Percentiles rank a stretch among this genome's conserved stretches.
Evolutionary conservation across 2,113 vertebrate genomes (phyloP).

Genomic region (Herpetotheres cachinnans): DNA sequence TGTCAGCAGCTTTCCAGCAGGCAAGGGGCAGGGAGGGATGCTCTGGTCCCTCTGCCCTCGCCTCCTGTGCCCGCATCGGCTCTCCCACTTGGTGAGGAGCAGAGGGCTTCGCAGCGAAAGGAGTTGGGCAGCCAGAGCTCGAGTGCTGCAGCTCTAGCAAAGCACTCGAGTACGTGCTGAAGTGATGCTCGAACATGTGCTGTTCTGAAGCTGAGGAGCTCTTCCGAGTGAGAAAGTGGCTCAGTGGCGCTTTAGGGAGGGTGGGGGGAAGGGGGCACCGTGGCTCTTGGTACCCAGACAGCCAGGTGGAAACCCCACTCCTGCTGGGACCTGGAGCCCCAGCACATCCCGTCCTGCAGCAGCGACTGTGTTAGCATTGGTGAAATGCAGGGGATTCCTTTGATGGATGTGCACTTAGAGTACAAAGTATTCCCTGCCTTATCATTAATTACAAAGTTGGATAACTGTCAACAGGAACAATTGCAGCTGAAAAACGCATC

Average conservation of each 20-base stretch:
- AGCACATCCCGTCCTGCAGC: background rate
- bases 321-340: background rate
- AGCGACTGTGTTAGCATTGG: rapidly evolving
- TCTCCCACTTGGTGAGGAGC: background rate
- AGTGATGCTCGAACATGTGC: background rate
- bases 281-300: rapidly evolving
- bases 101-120: rapidly evolving
- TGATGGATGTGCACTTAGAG: background rate
- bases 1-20: background rate
- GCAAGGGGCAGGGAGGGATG: background rate
- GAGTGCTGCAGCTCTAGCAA: background rate
- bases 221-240: background rate
- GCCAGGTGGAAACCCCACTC: rapidly evolving
- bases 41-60: background rate
- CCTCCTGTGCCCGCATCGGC: background rate
- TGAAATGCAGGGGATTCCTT: background rate
- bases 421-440: background rate
- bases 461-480: background rate
- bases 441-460: background rate
- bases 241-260: background rate
- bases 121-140: background rate
- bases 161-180: rapidly evolving
- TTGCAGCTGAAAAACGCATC: background rate
- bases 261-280: rapidly evolving
- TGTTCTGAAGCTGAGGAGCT: background rate